Evolutionary conservation across 2,797 vertebrate species (phyloP).

Genomic region (Tamandua tetradactyla): DNA sequence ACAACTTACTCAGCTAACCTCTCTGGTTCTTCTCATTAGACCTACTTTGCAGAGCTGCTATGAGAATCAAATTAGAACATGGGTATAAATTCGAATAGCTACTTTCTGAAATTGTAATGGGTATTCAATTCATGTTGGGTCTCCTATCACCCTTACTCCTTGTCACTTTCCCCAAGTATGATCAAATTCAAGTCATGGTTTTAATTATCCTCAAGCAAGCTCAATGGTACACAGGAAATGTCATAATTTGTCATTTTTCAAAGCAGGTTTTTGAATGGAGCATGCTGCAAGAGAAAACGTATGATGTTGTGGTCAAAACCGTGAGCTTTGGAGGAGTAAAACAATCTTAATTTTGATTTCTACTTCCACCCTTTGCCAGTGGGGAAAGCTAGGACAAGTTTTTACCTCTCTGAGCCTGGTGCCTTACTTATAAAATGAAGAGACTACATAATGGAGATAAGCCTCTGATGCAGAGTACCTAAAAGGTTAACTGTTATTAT

Average conservation of each 20-base stretch:
- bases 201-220: conserved; percentile 63
- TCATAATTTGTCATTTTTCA: conserved; percentile 43
- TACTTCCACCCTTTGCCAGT: background rate
- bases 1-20: conserved; percentile 5
- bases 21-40: background rate
- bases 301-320: background rate
- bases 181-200: conserved; percentile 37
- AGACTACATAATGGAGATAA: background rate
- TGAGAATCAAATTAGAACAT: background rate
- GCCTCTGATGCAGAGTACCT: background rate
- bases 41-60: background rate
- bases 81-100: background rate
- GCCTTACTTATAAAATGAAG: conserved; percentile 28
- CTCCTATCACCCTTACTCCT: background rate
- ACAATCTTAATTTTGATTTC: conserved; percentile 19
- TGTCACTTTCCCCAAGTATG: conserved; percentile 9
- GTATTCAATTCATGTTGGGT: background rate
- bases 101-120: background rate
- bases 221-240: conserved; percentile 38
- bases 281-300: background rate
- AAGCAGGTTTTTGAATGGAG: conserved; percentile 56
- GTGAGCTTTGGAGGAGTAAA: background rate
- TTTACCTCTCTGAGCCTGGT: background rate
- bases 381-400: background rate
- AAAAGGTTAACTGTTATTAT: background rate